Evolutionary conservation across 2,797 vertebrate genomes (phyloP), one percentile per base, ranked within the genome.

Genomic region (Gorsachius magnificus): DNA sequence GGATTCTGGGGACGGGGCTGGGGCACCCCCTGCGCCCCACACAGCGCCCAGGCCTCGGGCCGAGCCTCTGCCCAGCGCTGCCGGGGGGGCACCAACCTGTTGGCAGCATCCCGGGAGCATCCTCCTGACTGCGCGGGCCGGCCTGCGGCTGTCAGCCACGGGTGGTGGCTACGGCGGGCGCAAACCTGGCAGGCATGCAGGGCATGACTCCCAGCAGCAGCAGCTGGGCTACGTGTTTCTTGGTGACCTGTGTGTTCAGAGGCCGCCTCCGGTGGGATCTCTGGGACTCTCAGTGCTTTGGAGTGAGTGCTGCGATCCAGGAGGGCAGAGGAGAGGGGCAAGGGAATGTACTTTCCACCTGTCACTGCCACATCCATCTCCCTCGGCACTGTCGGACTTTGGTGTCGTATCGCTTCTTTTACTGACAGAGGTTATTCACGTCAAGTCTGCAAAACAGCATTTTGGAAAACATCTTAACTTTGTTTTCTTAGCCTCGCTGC

Each of bases 51-150:
- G 63, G n/a, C 48, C 31, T 65, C 5, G 18, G 64, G 64, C 54
- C 12, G 20, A 90, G 57, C 64, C 58, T 48, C 66, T 76, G 89
- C 76, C 25, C 68, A 6, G 71, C 28, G 24, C 69, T 78, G 80
- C 24, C 48, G 12, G 54, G n/a, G 58, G 58, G 16, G 19, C 82
- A 77, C n/a, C 93, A 80, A 89, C 96, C 83, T 96, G 92, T 95
- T 83, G 21, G 60, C 77, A 58, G 71, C 76, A 58, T 70, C 64
- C 50, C 4, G 6, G 54, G 85, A 91, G 71, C 90, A 85, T 70
- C 85, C 35, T n/a, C 22, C 58, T 11, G 41, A 15, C 63, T 61
- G 50, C 9, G 16, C 4, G 33, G 48, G 74, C 35, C 77, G 36
- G 78, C 84, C 74, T 7, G 84, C 58, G n/a, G 70, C 93, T 43